Base-by-base conservation (phyloP, 2,113 vertebrate species). In the Neogale vison region DNA sequence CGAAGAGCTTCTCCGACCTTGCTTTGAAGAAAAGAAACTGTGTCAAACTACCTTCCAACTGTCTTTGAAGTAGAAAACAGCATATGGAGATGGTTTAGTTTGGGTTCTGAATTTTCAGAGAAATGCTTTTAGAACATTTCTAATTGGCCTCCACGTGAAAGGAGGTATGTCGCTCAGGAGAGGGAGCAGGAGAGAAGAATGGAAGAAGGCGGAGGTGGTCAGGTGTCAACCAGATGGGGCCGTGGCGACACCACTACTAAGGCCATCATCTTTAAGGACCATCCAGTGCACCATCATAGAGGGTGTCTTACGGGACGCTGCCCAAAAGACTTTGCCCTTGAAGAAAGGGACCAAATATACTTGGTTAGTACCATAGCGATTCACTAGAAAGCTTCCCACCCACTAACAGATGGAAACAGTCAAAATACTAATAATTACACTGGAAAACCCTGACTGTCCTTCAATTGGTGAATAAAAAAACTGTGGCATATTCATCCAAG, bases 21-120 rank as follows among this genome's bases (percentile, higher is more conserved):
- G 1, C 34, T 63, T 36, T 82, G 34, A 90, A 31, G 77, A 29
- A 36, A 93, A 88, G 63, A 85, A 42, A 88, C 45, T n/a, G 52
- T n/a, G 45, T 39, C 26, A 55, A 65, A 71, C 61, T 42, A 26
- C 24, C 42, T 61, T 74, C 23, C 0, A 4, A 36, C 71, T 77
- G 29, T 85, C 82, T 92, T 67, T 89, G 1, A 96, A 11, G 47
- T 42, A 42, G 47, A 94, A 97, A 96, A 96, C 86, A 90, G 87
- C 92, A 98, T 91, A 69, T 90, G 96, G 96, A 94, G 90, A 93
- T 88, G 36, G 76, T 92, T 95, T 94, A 85, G 97, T 88, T 47
- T 96, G 21, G 1, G 8, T 47, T 45, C 84, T 82, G 7, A 3
- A 26, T 91, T 82, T 81, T 93, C 88, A 91, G 71, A 92, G 86